These are phyloP conservation scores for Pedionomus torquatus DNA, from an alignment of 2,113 vertebrate species.

Conservation along the genomic window DNA sequence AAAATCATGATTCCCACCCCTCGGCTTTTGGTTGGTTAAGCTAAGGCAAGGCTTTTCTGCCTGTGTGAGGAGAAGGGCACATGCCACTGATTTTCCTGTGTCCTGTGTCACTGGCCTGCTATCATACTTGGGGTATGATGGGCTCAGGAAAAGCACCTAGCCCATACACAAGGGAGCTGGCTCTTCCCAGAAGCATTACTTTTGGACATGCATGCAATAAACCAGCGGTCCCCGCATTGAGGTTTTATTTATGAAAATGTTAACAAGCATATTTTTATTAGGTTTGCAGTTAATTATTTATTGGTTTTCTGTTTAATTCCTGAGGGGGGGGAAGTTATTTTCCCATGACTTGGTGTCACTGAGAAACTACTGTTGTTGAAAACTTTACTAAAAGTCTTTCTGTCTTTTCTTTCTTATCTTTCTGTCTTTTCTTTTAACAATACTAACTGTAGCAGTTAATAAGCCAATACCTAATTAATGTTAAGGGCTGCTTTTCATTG, in stretches of 20 bases:
- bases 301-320: not conserved
- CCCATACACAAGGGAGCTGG: accelerated
- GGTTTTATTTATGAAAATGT: not conserved
- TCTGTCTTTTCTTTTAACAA: not conserved
- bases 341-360: not conserved
- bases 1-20: not conserved
- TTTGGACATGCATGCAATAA: not conserved
- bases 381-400: not conserved
- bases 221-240: not conserved
- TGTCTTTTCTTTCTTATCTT: not conserved
- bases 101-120: not conserved
- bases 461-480: not conserved
- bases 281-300: not conserved
- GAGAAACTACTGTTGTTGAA: not conserved
- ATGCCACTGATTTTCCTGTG: accelerated
- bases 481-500: not conserved
- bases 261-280: accelerated
- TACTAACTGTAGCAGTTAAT: not conserved
- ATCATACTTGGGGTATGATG: not conserved
- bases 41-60: not conserved
- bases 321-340: not conserved
- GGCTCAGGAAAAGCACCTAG: too few species aligned
- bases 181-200: not conserved
- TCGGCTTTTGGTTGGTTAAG: not conserved
- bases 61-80: not conserved